Base-by-base conservation (phyloP, 2,797 vertebrate genomes). In the Acanthurus lineatus region DNA sequence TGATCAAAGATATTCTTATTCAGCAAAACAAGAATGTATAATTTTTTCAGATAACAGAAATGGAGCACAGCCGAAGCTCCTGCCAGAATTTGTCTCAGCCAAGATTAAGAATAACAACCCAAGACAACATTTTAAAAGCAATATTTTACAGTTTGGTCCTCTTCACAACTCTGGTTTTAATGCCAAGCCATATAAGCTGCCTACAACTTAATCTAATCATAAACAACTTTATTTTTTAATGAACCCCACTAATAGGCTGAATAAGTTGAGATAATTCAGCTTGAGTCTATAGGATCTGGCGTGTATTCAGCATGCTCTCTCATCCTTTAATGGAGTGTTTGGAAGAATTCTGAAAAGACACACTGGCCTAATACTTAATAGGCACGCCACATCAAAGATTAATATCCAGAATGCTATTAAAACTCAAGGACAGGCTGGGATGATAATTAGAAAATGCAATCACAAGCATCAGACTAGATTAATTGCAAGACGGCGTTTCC, bases 361-460 rank as follows among this genome's bases (percentile, higher is more conserved):
- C 85, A 81, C 77, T 90, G 83, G 89, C 84, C 92, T 90, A 89
- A 93, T 86, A 90, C 90, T 93, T 94, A 95, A 94, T 91, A 93
- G 91, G 92, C 93, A 82, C 86, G 83, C 85, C 89, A 84, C 93
- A 94, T 95, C 92, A 94, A 94, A 95, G 94, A 95, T 95, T 95
- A 95, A 94, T 94, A 95, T 94, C 94, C 92, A 94, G 92, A 94
- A 94, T 93, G 93, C 94, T 94, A 95, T 95, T 95, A 95, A 94
- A 95, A 91, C 93, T 93, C 95, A 96, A 96, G 95, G 94, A 94
- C 94, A 89, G 93, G 88, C 91, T 90, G 93, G 94, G 94, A 95
- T 95, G 92, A 94, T 96, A 95, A 95, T 95, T 95, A 95, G 88
- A 94, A 95, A 95, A 95, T 93, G 92, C 93, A 95, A 95, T 95